phyloP scores from a whole-genome alignment of 2,797 vertebrate species.

The Tympanoctomys barrerae region DNA sequence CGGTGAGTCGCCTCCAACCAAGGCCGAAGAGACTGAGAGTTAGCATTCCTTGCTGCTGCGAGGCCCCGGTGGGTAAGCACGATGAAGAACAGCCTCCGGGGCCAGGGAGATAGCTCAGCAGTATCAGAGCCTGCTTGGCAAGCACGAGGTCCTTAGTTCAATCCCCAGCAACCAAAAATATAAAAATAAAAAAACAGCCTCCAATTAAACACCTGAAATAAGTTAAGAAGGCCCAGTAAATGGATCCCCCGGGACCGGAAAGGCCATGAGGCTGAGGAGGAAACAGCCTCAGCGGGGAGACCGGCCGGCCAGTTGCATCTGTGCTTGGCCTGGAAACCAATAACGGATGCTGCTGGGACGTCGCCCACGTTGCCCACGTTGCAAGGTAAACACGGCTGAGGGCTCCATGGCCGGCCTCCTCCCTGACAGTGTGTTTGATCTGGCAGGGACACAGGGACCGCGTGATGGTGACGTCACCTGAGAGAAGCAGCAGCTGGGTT shows the following conservation, averaged over 20 bases:
- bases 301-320: neutral
- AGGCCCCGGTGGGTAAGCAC: neutral
- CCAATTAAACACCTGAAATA: neutral
- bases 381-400: constrained; percentile 17
- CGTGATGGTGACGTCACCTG: constrained; percentile 29
- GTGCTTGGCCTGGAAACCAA: neutral
- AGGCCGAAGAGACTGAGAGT: neutral
- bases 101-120: too few relatives aligned
- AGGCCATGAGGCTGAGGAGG: neutral
- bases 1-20: neutral
- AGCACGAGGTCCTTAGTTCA: too few relatives aligned
- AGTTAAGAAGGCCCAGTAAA: neutral
- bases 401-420: neutral
- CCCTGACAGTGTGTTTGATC: constrained; percentile 48
- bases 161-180: too few relatives aligned
- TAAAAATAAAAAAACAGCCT: neutral
- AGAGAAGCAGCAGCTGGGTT: constrained; percentile 5
- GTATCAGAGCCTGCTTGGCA: too few relatives aligned
- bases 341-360: neutral
- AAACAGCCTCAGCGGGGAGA: neutral
- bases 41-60: neutral
- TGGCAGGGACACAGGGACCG: constrained; percentile 28
- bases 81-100: neutral
- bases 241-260: neutral
- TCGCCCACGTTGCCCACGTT: neutral